Evolutionary conservation across 37 sponge, comb jelly and placozoan genomes (phyloP).

Genomic region (Mnemiopsis leidyi): DNA sequence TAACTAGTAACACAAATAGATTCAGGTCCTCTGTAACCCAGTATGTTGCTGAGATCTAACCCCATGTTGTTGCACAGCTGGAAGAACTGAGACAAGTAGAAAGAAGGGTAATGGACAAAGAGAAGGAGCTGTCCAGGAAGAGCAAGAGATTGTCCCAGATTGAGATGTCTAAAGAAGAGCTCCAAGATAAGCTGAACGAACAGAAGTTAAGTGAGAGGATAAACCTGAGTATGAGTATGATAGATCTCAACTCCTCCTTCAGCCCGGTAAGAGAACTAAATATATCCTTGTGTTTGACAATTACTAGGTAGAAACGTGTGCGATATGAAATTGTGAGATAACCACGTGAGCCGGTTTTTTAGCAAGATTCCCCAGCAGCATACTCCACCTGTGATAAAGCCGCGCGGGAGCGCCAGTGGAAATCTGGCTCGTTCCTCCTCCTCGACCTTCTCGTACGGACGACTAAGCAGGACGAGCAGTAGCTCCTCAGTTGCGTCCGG

Average conservation of each 20-base stretch:
- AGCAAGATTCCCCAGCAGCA: background rate
- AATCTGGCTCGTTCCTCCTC: conserved; percentile 41
- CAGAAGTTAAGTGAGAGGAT: conserved; percentile 42
- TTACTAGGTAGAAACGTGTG: background rate
- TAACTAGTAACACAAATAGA: too few species aligned
- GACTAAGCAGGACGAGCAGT: background rate
- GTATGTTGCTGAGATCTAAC: too few species aligned
- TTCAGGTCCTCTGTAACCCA: too few species aligned
- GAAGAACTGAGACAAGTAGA: conserved; percentile 1
- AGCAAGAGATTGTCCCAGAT: conserved; percentile 38
- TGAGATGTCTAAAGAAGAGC: conserved; percentile 35
- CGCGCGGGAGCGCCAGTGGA: background rate
- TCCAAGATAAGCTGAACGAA: conserved; percentile 33
- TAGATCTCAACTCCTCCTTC: conserved; percentile 36
- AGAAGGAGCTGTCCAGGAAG: conserved; percentile 30
- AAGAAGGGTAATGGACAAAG: conserved; percentile 11
- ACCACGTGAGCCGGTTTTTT: background rate
- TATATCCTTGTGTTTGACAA: background rate
- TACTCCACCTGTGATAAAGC: conserved; percentile 11
- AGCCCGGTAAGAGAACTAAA: conserved; percentile 16
- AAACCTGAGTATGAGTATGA: background rate
- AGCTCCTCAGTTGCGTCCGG: background rate
- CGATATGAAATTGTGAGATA: background rate
- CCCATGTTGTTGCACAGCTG: background rate
- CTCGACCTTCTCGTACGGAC: conserved; percentile 15